Conservation (phyloP, 2,888 invertebrate species). For the Pasiphila rectangulata region DNA sequence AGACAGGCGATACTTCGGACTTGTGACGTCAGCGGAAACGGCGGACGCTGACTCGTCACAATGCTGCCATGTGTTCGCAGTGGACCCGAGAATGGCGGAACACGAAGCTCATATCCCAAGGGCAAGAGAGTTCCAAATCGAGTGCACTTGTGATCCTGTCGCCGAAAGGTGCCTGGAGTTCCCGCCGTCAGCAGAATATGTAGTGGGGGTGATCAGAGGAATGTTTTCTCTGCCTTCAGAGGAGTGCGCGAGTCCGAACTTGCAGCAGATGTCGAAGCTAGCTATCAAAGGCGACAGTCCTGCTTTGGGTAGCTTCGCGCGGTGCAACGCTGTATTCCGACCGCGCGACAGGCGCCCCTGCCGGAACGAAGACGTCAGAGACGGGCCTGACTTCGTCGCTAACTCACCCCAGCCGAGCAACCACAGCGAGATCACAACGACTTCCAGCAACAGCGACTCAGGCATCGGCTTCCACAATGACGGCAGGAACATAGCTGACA, state of each 20-base stretch:
- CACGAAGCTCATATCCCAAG: slow-evolving; percentile 90
- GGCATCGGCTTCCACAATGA: slow-evolving; percentile 97
- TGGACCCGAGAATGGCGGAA: slow-evolving; percentile 91
- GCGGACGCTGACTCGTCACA: slow-evolving; percentile 83
- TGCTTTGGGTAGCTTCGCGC: slow-evolving; percentile 61
- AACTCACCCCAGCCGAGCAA: slow-evolving; percentile 93
- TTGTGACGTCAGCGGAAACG: slow-evolving; percentile 91
- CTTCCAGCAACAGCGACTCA: slow-evolving; percentile 96
- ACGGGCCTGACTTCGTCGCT: slow-evolving; percentile 80
- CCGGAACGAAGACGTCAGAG: slow-evolving; percentile 59
- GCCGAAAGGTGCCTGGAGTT: slow-evolving; percentile 93
- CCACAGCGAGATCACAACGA: slow-evolving; percentile 88
- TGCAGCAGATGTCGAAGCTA: slow-evolving; percentile 69
- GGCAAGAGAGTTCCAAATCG: slow-evolving; percentile 91
- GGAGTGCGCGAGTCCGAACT: slow-evolving; percentile 61
- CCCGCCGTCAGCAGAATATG: slow-evolving; percentile 90
- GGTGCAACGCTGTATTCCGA: slow-evolving; percentile 61
- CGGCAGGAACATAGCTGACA: slow-evolving; percentile 89
- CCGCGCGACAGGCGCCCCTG: slow-evolving; percentile 61
- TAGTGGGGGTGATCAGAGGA: slow-evolving; percentile 85
- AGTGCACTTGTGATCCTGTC: slow-evolving; percentile 90
- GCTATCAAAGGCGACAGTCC: slow-evolving; percentile 72
- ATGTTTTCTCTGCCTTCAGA: slow-evolving; percentile 84
- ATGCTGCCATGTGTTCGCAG: slow-evolving; percentile 97
- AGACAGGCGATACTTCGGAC: slow-evolving; percentile 94